Conservation (phyloP, 2,113 vertebrate species). For the Loxodonta africana region DNA sequence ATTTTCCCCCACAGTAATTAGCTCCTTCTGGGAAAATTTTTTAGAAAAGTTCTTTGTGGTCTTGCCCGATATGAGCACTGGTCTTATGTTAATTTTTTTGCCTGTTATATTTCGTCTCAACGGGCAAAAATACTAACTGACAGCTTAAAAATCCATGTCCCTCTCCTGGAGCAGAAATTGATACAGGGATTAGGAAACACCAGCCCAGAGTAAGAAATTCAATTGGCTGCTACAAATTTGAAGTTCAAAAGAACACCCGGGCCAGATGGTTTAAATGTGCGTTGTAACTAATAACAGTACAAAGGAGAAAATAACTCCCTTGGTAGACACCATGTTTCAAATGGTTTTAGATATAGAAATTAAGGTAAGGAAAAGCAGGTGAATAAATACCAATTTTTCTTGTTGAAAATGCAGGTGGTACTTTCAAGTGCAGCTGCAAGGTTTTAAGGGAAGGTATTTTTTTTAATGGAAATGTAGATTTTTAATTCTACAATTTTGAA, state of each 20-base stretch:
- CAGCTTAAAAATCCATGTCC: slow-evolving; percentile 80
- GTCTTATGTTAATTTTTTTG: slow-evolving; percentile 81
- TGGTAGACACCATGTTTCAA: slow-evolving; percentile 84
- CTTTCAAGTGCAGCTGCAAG: slow-evolving; percentile 78
- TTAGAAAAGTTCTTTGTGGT: slow-evolving; percentile 72
- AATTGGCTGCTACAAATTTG: slow-evolving; percentile 82
- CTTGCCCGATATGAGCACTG: slow-evolving; percentile 81
- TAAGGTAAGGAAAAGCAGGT: slow-evolving; percentile 84
- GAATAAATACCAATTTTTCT: slow-evolving; percentile 85
- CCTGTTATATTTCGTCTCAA: slow-evolving; percentile 86
- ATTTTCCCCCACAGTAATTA: slow-evolving; percentile 78
- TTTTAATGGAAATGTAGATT: slow-evolving; percentile 69
- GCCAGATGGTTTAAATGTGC: slow-evolving; percentile 87
- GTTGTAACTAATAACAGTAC: slow-evolving; percentile 86
- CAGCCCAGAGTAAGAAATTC: slow-evolving; percentile 84
- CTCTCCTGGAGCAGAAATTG: slow-evolving; percentile 84
- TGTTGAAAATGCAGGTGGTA: slow-evolving; percentile 76
- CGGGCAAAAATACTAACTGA: slow-evolving; percentile 87
- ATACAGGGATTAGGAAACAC: slow-evolving; percentile 86
- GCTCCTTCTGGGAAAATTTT: slow-evolving; percentile 78
- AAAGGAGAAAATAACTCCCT: slow-evolving; percentile 87
- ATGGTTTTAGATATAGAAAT: slow-evolving; percentile 87
- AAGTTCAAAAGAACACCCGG: slow-evolving; percentile 84
- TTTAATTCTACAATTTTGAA: slow-evolving; percentile 68
- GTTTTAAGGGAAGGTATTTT: slow-evolving; percentile 53